Evolutionary conservation across 2,888 invertebrate genomes (phyloP), one percentile per base, ranked within the genome.

Genomic region (Perizoma flavofasciatum): DNA sequence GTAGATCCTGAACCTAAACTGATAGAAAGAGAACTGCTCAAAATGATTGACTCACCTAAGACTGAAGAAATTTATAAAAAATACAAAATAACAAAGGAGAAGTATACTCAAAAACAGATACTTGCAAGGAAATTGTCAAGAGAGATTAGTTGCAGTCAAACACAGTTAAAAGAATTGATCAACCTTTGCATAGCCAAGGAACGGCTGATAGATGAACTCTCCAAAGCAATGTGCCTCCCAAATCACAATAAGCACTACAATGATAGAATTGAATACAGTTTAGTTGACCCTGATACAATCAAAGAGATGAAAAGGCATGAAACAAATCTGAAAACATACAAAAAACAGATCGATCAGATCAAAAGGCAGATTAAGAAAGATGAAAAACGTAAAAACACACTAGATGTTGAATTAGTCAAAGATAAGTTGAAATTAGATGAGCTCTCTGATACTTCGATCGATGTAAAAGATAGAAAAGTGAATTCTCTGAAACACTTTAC

Each of bases 321-420:
- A 78, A 94, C 94, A 62, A 96, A 95, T 69, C 85, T 96, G 4
- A 94, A 95, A 74, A 94, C 94, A 6, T 96, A 96, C 0, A 95
- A 95, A 74, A 95, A 95, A 74, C 95, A 96, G 78, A 93, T 96
- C 76, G 96, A 96, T 52, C 95, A 95, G 75, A 86, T 96, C 49
- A 95, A 95, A 77, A 94, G 95, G 74, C 95, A 95, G 73, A 92
- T 96, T 22, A 95, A 95, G 68, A 95, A 95, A 73, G 96, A 96
- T 70, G 95, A 95, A 69, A 95, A 96, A 75, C 88, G 94, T 6
- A 95, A 94, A 73, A 94, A 93, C 63, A 94, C 94, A 46, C 89
- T 96, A 69, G 95, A 96, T 77, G 85, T 92, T 59, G 95, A 96
- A 81, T 81, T 96, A 45, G 93, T 79, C 75, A 94, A 88, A 73